phyloP scores from a whole-genome alignment of 2,888 invertebrate genomes.

The Horisme vitalbata region DNA sequence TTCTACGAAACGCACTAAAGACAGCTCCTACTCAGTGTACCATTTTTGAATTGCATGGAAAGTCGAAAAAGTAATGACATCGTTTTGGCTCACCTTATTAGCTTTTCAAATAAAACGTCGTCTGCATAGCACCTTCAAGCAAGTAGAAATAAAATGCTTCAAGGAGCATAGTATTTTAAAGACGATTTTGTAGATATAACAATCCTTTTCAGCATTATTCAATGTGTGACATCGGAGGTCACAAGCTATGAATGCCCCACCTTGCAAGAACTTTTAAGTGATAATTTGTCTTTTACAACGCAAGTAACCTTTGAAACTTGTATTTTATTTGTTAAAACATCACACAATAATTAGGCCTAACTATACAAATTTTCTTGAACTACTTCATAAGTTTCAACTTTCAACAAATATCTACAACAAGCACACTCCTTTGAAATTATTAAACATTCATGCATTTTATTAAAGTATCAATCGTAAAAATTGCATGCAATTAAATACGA shows the following conservation, averaged over 20 bases:
- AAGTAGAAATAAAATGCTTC: conserved; percentile 31
- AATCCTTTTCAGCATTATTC: conserved; percentile 26
- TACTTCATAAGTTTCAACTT: conserved; percentile 36
- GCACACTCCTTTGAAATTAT: conserved; percentile 31
- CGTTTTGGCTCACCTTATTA: too few species aligned
- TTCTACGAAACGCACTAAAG: too few species aligned
- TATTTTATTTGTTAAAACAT: conserved; percentile 29
- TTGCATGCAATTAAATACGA: conserved; percentile 50
- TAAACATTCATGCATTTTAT: conserved; percentile 52
- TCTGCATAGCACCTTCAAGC: conserved; percentile 32
- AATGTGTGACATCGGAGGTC: conserved; percentile 26
- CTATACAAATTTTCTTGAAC: conserved; percentile 38
- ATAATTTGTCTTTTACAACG: conserved; percentile 18
- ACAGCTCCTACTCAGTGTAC: too few species aligned
- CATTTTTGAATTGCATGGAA: too few species aligned
- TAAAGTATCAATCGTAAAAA: conserved; percentile 40
- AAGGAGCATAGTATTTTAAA: conserved; percentile 34
- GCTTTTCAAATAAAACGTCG: too few species aligned
- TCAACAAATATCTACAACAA: conserved; percentile 31
- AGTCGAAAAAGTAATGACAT: too few species aligned
- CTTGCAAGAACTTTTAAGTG: conserved; percentile 19
- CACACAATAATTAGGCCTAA: conserved; percentile 42
- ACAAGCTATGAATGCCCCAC: conserved; percentile 35
- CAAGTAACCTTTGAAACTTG: conserved; percentile 21
- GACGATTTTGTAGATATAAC: conserved; percentile 36